phyloP scores from a whole-genome alignment of 2,113 vertebrate genomes.

The Hylia prasina region DNA sequence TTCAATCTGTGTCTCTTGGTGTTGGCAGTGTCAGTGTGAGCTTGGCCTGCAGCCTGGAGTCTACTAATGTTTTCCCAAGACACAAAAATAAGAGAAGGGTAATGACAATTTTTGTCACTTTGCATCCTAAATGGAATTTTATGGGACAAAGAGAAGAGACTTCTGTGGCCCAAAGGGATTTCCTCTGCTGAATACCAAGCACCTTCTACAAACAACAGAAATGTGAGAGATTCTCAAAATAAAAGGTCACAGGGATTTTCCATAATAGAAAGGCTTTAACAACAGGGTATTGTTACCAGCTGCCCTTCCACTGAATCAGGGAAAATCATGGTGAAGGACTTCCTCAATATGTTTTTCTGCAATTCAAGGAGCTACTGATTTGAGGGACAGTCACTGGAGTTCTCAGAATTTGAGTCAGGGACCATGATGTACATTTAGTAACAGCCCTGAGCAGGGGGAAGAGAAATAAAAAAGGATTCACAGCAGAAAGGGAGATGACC shows the following conservation, averaged over 20 bases:
- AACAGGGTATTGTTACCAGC: background rate
- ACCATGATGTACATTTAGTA: background rate
- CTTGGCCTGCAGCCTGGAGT: background rate
- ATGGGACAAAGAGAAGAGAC: conserved; percentile 30
- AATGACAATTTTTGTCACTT: conserved; percentile 31
- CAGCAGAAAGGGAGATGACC: background rate
- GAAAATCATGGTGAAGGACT: background rate
- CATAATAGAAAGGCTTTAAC: conserved; percentile 51
- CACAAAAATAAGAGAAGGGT: background rate
- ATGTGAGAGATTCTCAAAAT: conserved; percentile 45
- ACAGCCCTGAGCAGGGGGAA: background rate
- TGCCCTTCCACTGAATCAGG: conserved; percentile 1
- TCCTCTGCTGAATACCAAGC: conserved; percentile 42
- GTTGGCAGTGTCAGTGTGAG: background rate
- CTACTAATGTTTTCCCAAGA: background rate
- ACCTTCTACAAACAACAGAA: conserved; percentile 46
- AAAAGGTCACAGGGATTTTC: conserved; percentile 62
- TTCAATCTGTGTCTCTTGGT: background rate
- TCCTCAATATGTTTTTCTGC: background rate
- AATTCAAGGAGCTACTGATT: background rate
- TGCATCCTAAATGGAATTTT: conserved; percentile 32
- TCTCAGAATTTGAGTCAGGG: background rate
- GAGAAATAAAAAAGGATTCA: background rate
- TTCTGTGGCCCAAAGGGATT: background rate
- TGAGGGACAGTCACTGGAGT: background rate